phyloP scores from a whole-genome alignment of 2,113 vertebrate genomes.

The Stigmatopora argus region DNA sequence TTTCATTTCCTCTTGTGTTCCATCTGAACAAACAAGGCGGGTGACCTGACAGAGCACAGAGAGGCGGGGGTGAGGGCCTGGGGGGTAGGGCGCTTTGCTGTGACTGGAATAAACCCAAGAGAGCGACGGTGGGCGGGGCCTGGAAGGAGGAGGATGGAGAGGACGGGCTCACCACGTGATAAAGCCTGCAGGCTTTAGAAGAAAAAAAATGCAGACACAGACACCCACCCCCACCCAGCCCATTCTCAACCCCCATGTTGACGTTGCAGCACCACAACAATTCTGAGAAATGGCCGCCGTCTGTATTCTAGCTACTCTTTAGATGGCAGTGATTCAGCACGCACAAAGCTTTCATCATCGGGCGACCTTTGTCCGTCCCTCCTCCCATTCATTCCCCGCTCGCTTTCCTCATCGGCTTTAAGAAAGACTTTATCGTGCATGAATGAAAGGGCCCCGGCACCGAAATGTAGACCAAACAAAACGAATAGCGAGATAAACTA shows the following conservation, averaged over 20 bases:
- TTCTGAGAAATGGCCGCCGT: conserved; percentile 69
- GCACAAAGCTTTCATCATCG: conserved; percentile 61
- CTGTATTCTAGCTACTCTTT: conserved; percentile 60
- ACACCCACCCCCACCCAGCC: conserved; percentile 31
- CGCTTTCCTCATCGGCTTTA: not conserved
- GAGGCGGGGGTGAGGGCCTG: conserved; percentile 35
- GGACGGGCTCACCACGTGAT: conserved; percentile 61
- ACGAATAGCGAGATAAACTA: conserved; percentile 24
- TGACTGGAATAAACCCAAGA: conserved; percentile 65
- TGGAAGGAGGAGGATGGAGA: conserved; percentile 11
- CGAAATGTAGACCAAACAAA: conserved; percentile 14
- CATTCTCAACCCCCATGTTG: conserved; percentile 32
- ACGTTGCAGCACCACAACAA: conserved; percentile 66
- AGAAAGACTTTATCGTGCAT: conserved; percentile 21
- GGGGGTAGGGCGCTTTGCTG: conserved; percentile 26
- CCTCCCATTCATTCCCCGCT: conserved; percentile 15
- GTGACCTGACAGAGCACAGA: conserved; percentile 69
- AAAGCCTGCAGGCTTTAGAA: conserved; percentile 62
- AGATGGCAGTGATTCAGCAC: conserved; percentile 53
- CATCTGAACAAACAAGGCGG: conserved; percentile 76
- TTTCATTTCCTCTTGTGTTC: conserved; percentile 73
- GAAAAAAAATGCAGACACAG: conserved; percentile 50
- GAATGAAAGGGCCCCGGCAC: conserved; percentile 28
- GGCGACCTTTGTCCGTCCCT: conserved; percentile 20
- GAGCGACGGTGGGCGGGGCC: conserved; percentile 10